These are phyloP conservation scores for Ganaspis sp. DNA, from an alignment of 1,140 invertebrate species.

Conservation along the genomic window DNA sequence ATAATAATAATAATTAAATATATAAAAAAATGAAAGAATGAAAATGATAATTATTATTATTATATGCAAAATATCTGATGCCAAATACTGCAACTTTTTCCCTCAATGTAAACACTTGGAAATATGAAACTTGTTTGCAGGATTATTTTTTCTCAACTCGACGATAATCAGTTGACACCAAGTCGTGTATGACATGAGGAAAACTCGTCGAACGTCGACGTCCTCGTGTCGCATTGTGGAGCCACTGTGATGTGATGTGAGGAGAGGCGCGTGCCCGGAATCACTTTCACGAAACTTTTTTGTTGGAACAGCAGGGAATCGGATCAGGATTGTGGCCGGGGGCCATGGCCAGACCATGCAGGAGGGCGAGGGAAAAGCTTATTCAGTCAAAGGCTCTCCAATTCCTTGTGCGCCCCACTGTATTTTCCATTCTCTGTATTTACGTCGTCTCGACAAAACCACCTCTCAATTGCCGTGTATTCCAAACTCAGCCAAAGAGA, in stretches of 20 bases:
- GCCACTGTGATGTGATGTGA: not conserved
- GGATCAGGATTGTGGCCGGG: slow-evolving; percentile 21
- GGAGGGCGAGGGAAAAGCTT: not conserved
- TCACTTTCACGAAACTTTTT: slow-evolving; percentile 43
- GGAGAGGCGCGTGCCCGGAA: slow-evolving; percentile 44
- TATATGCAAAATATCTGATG: too few relatives aligned
- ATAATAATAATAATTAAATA: too few relatives aligned
- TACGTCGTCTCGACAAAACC: slow-evolving; percentile 20
- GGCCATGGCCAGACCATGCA: slow-evolving; percentile 1
- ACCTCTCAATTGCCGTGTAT: slow-evolving; percentile 21
- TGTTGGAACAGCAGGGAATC: slow-evolving; percentile 28
- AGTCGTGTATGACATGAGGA: not conserved
- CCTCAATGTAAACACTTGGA: too few relatives aligned
- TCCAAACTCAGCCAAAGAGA: not conserved
- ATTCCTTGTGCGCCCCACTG: not conserved
- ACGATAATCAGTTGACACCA: not conserved
- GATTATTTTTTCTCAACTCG: not conserved
- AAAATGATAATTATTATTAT: too few relatives aligned
- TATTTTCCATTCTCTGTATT: slow-evolving; percentile 24
- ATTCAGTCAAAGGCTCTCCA: slow-evolving; percentile 26
- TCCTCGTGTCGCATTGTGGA: not conserved
- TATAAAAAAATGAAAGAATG: too few relatives aligned
- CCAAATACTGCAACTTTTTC: too few relatives aligned
- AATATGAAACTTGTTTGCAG: not conserved
- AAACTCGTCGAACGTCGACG: slow-evolving; percentile 4